These are phyloP conservation scores for Hyphantria cunea DNA, from an alignment of 1,140 invertebrate species.

Conservation along the genomic window DNA sequence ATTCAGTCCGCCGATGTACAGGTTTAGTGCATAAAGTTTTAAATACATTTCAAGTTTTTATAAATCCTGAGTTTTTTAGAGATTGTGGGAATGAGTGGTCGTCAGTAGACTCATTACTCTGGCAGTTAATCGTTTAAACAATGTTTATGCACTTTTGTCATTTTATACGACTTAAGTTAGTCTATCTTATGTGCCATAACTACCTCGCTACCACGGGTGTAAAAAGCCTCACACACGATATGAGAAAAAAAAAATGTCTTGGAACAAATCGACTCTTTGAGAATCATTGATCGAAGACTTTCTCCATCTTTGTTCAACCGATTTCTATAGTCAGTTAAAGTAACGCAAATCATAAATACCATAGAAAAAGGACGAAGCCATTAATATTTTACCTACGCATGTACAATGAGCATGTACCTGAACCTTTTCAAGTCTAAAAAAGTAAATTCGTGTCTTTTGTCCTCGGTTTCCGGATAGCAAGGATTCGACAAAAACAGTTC, in stretches of 20 bases:
- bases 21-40: too few relatives aligned
- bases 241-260: neutral
- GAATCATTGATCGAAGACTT: constrained; percentile 4
- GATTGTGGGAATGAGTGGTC: too few relatives aligned
- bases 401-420: constrained; percentile 23
- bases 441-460: neutral
- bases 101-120: too few relatives aligned
- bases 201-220: too few relatives aligned
- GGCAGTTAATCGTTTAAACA: too few relatives aligned
- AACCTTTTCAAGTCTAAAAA: constrained; percentile 8
- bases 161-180: too few relatives aligned
- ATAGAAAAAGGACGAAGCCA: constrained; percentile 1
- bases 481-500: constrained; percentile 14
- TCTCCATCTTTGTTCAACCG: constrained; percentile 15
- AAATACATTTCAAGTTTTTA: too few relatives aligned
- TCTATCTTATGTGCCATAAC: too few relatives aligned
- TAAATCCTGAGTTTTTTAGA: too few relatives aligned
- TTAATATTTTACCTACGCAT: constrained; percentile 24
- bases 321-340: constrained; percentile 5
- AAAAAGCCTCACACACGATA: too few relatives aligned
- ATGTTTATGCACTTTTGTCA: too few relatives aligned
- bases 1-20: too few relatives aligned
- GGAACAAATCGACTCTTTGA: neutral
- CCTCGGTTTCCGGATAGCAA: constrained; percentile 13
- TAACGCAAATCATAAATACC: constrained; percentile 26